Evolutionary conservation across 2,113 vertebrate genomes (phyloP), one percentile per base, ranked within the genome.

Genomic region (Cochlearius cochlearius): DNA sequence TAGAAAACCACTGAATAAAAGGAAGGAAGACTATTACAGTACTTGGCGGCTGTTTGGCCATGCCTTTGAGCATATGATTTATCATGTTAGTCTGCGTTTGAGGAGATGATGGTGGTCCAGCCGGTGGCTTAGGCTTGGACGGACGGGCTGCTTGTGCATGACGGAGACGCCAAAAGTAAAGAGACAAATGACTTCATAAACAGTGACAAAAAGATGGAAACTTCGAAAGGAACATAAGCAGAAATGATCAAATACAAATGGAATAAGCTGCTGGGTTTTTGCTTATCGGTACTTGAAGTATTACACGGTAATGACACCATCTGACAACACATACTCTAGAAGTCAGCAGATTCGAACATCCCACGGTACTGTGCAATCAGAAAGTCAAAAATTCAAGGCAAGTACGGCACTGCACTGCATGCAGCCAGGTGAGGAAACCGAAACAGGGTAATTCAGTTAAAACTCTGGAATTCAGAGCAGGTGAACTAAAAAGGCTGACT

Each of bases 51-150:
- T 97, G 98, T 95, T 98, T 98, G 98, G 97, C 97, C 97, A 98
- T 98, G 98, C 97, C 97, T 98, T 97, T 98, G 97, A 98, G 97
- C 97, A 98, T 98, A 96, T 98, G 98, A 98, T 97, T 97, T 92
- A 98, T 97, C 95, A 98, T 97, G 97, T 98, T 98, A 98, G 96
- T 95, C 98, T 98, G 98, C 84, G 53, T 97, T 98, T 98, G 98
- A 97, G 97, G 97, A 98, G 98, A 96, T 97, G 97, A 93, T 97
- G 97, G 96, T 97, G 98, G 98, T 97, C 97, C 97, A 96, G 97
- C 96, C 96, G 97, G 96, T 56, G 98, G 94, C 92, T 83, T 98
- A 79, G 98, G 98, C 93, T 96, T 98, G 95, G 98, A 95, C 67
- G 96, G 97, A 97, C 98, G 97, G 97, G 97, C 98, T 98, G 98